A percentile compares a stretch with the other conserved stretches of the same genome.
phyloP scores from a whole-genome alignment of 2,113 vertebrate genomes.

The Ahaetulla prasina region DNA sequence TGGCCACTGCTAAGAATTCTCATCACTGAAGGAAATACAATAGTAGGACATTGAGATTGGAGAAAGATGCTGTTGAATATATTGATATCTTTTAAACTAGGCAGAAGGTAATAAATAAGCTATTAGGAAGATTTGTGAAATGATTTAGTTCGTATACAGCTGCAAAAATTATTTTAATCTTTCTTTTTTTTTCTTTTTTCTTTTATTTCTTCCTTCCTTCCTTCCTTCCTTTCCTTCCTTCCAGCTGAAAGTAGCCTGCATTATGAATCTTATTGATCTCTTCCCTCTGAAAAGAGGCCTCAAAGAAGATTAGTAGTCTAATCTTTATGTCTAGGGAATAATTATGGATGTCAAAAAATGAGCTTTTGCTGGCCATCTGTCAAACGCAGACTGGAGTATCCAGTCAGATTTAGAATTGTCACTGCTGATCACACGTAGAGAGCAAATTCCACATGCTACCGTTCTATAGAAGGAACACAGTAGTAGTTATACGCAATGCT shows the following conservation, averaged over 20 bases:
- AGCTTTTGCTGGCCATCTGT: slow-evolving; percentile 26
- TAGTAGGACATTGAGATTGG: background rate
- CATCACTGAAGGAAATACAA: background rate
- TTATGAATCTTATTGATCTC: background rate
- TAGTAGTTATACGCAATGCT: background rate
- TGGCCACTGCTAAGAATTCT: background rate
- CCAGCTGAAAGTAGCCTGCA: background rate
- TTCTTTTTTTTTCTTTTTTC: too few species aligned
- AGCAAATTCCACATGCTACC: background rate
- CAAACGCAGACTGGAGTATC: background rate
- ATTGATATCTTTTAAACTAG: background rate
- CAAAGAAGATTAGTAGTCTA: slow-evolving; percentile 17
- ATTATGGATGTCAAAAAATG: background rate
- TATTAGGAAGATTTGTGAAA: background rate
- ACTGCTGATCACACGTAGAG: background rate
- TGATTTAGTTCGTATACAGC: background rate
- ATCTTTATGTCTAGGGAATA: slow-evolving; percentile 14
- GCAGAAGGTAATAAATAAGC: background rate
- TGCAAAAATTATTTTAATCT: background rate
- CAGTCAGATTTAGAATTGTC: slow-evolving; percentile 1
- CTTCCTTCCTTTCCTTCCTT: background rate
- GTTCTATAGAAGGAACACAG: background rate
- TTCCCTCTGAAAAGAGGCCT: background rate
- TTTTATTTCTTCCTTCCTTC: too few species aligned
- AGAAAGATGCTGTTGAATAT: background rate